phyloP scores from a whole-genome alignment of 2,888 invertebrate species.

The Pseudoips prasinana region DNA sequence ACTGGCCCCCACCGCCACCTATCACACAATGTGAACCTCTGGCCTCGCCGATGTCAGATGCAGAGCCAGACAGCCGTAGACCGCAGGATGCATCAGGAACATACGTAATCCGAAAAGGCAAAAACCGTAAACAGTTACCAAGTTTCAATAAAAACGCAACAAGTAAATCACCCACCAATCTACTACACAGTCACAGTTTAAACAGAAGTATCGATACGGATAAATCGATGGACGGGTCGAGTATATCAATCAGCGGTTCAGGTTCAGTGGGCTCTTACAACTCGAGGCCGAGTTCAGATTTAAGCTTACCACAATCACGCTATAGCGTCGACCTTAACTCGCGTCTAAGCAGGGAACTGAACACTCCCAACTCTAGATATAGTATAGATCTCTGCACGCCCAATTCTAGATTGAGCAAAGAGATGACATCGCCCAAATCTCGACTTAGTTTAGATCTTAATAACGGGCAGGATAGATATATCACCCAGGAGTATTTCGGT shows the following conservation, averaged over 20 bases:
- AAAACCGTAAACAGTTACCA: constrained; percentile 85
- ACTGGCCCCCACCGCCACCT: constrained; percentile 88
- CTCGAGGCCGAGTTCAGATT: constrained; percentile 84
- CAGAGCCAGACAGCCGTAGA: constrained; percentile 61
- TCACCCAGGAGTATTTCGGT: constrained; percentile 68
- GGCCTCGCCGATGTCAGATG: constrained; percentile 86
- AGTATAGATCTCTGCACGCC: constrained; percentile 86
- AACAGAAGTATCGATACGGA: constrained; percentile 74
- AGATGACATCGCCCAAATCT: constrained; percentile 83
- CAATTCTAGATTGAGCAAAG: constrained; percentile 80
- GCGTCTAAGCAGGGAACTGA: constrained; percentile 80
- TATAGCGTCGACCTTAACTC: constrained; percentile 82
- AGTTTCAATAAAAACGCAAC: constrained; percentile 78
- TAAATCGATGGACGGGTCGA: constrained; percentile 74
- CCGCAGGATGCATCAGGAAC: constrained; percentile 83
- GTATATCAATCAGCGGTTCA: constrained; percentile 75
- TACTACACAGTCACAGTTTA: constrained; percentile 71
- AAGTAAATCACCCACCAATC: constrained; percentile 65
- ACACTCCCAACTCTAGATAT: constrained; percentile 85
- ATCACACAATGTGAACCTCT: constrained; percentile 84
- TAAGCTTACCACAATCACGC: constrained; percentile 82
- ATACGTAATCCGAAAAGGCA: constrained; percentile 90
- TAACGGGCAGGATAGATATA: constrained; percentile 74
- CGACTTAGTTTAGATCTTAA: constrained; percentile 84
- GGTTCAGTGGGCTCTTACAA: constrained; percentile 82